These are phyloP conservation scores for Parapristionchus giblindavisi DNA, from an alignment of 2,888 invertebrate genomes.

Conservation along the genomic window DNA sequence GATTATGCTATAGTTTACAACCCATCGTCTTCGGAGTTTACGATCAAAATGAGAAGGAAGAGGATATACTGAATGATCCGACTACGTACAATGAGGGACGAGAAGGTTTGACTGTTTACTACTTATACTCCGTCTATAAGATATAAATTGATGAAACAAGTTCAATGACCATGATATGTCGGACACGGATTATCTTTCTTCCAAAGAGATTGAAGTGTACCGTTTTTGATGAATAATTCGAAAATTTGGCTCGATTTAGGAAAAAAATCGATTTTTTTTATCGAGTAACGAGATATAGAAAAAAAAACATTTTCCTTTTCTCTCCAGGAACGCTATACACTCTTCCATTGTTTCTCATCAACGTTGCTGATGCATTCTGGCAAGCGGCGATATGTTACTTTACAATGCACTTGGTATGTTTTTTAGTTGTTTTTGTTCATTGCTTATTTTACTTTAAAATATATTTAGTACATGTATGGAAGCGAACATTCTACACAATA, in stretches of 20 bases:
- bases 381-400: conserved; percentile 89
- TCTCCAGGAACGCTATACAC: conserved; percentile 45
- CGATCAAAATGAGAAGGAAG: conserved; percentile 87
- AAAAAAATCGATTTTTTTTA: background rate
- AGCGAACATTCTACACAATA: conserved; percentile 82
- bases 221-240: background rate
- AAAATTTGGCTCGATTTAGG: background rate
- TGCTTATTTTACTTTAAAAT: background rate
- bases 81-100: conserved; percentile 84
- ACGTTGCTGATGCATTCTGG: conserved; percentile 74
- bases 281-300: too few species aligned
- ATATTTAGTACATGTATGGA: conserved; percentile 60
- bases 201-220: too few species aligned
- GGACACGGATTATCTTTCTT: too few species aligned
- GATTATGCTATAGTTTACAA: conserved; percentile 60
- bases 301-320: too few species aligned
- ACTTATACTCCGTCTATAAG: too few species aligned
- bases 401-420: conserved; percentile 75
- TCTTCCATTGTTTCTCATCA: conserved; percentile 81
- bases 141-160: too few species aligned
- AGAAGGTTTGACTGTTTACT: conserved; percentile 67
- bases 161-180: too few species aligned
- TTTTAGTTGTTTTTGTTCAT: background rate
- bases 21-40: conserved; percentile 92
- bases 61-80: conserved; percentile 82